Percentiles rank a stretch among this genome's conserved stretches.
These are phyloP conservation scores for Exaiptasia diaphana DNA, from an alignment of 64 coral and sea anemone species.

Conservation along the genomic window DNA sequence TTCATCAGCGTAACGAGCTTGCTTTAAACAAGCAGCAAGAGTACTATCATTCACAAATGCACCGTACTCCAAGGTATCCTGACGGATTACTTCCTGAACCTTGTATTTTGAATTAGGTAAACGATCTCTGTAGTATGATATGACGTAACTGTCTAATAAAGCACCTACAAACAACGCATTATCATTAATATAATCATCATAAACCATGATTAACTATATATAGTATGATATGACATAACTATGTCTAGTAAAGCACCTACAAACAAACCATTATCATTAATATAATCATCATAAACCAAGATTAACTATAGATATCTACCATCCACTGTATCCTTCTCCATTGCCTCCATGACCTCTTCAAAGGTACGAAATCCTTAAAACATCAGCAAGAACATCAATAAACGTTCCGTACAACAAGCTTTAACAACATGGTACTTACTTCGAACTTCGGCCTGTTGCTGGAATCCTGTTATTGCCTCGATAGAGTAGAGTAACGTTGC, in stretches of 20 bases:
- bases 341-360: neutral
- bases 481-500: conserved; percentile 34
- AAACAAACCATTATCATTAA: too few relatives aligned
- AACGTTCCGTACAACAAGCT: neutral
- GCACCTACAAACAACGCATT: conserved; percentile 40
- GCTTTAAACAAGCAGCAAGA: conserved; percentile 12
- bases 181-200: too few relatives aligned
- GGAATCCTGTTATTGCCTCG: conserved; percentile 47
- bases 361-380: neutral
- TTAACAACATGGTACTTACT: neutral
- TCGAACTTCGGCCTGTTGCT: conserved; percentile 32
- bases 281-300: too few relatives aligned
- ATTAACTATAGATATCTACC: too few relatives aligned
- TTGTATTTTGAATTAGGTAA: conserved; percentile 34
- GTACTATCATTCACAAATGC: conserved; percentile 13
- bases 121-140: conserved; percentile 10
- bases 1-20: conserved; percentile 34
- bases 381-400: neutral
- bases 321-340: conserved; percentile 9
- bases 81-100: conserved; percentile 54
- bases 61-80: conserved; percentile 52
- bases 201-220: too few relatives aligned
- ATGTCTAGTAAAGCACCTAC: too few relatives aligned
- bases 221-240: too few relatives aligned
- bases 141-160: conserved; percentile 39